phyloP scores from a whole-genome alignment of 1,140 invertebrate species.

The Drosophila melanogaster region Release_6_plus_ISO1_MT NC_004354.4:9156001-9156500 shows the following conservation, averaged over 20 bases:
- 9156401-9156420: constrained; percentile 59
- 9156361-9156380: constrained; percentile 37
- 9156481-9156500: not conserved
- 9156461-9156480: not conserved
- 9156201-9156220: constrained; percentile 21
- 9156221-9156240: constrained; percentile 43
- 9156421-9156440: constrained; percentile 29
- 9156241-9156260: constrained; percentile 74
- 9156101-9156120: constrained; percentile 1
- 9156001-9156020: constrained; percentile 11
- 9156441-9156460: not conserved
- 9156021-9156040: constrained; percentile 7
- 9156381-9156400: constrained; percentile 30
- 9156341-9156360: constrained; percentile 64
- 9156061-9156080: constrained; percentile 11
- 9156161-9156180: not conserved
- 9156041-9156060: not conserved
- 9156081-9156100: constrained; percentile 2
- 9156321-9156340: constrained; percentile 54
- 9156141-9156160: not conserved
- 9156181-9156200: not conserved
- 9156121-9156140: not conserved
- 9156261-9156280: constrained; percentile 37
- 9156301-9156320: constrained; percentile 63
- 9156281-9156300: constrained; percentile 29